Conservation (phyloP, 2,113 vertebrate genomes). For the Poeciliopsis occidentalis region DNA sequence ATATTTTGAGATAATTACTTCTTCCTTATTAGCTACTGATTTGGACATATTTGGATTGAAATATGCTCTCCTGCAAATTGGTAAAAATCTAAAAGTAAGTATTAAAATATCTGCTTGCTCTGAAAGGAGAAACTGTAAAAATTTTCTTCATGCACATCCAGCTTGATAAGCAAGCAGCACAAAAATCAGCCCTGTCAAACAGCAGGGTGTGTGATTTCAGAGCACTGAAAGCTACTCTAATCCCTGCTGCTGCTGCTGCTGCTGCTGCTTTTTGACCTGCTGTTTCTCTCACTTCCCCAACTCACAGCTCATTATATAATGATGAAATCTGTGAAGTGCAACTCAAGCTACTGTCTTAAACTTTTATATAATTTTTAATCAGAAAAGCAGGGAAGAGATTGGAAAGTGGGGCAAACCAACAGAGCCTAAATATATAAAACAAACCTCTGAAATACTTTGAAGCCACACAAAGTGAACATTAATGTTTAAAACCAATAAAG, state of each 20-base stretch:
- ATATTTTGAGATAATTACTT: background rate
- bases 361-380: background rate
- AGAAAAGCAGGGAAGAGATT: too few species aligned
- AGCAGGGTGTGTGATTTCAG: background rate
- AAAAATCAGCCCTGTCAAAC: constrained; percentile 25
- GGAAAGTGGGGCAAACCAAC: too few species aligned
- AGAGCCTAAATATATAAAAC: too few species aligned
- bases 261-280: constrained; percentile 29
- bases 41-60: constrained; percentile 26
- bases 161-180: constrained; percentile 8
- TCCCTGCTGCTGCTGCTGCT: background rate
- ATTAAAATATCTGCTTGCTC: background rate
- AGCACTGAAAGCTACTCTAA: constrained; percentile 26
- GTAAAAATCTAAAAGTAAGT: constrained; percentile 2
- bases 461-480: too few species aligned
- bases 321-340: constrained; percentile 7
- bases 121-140: constrained; percentile 12
- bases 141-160: constrained; percentile 19
- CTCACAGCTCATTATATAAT: constrained; percentile 3
- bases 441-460: too few species aligned
- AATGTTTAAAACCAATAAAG: too few species aligned
- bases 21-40: background rate
- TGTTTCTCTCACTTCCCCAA: background rate
- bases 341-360: background rate
- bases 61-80: constrained; percentile 16